Conservation (phyloP, 2,888 invertebrate genomes). For the Leptopilina drosophilae region DNA sequence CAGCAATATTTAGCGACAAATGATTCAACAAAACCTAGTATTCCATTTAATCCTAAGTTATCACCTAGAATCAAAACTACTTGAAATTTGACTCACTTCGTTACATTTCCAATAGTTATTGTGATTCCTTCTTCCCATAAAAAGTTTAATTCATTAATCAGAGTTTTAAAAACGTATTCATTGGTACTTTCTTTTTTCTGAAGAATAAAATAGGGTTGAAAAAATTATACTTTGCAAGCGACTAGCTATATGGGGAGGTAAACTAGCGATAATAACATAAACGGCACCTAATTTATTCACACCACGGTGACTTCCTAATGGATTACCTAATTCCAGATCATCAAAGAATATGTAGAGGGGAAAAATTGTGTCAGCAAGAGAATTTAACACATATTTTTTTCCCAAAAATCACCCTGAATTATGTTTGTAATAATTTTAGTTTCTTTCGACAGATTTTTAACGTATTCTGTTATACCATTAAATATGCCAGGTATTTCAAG, state of each 20-base stretch:
- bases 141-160: conserved; percentile 46
- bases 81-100: conserved; percentile 41
- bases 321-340: conserved; percentile 46
- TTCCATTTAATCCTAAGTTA: conserved; percentile 48
- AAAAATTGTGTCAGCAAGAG: conserved; percentile 37
- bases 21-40: conserved; percentile 45
- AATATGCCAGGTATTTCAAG: conserved; percentile 46
- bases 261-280: conserved; percentile 44
- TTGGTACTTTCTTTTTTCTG: conserved; percentile 41
- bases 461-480: conserved; percentile 38
- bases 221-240: conserved; percentile 44
- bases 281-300: conserved; percentile 29
- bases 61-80: conserved; percentile 38
- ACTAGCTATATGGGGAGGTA: conserved; percentile 44
- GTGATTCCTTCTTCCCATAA: conserved; percentile 29
- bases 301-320: conserved; percentile 47
- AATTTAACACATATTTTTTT: conserved; percentile 35
- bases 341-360: conserved; percentile 45
- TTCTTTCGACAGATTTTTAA: conserved; percentile 3
- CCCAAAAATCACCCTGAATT: conserved; percentile 32
- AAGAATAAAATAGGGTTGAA: conserved; percentile 40
- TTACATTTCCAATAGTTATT: conserved; percentile 32
- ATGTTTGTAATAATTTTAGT: conserved; percentile 33
- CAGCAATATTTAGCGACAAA: conserved; percentile 45
- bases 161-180: conserved; percentile 38